Conservation (phyloP, 2,113 vertebrate genomes). For the Chionomys nivalis region DNA sequence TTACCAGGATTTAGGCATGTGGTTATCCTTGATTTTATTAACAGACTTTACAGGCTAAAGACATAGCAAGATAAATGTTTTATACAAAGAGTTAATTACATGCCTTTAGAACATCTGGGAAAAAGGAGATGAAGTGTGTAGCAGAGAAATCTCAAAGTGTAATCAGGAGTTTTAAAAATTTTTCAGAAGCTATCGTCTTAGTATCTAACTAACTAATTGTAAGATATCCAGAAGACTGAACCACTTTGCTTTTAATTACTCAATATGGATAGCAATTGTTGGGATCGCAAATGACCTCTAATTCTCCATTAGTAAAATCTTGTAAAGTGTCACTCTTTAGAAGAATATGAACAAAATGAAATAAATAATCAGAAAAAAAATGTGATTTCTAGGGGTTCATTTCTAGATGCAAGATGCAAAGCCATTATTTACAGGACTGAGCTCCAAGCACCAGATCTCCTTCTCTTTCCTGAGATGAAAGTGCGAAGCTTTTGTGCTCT, state of each 20-base stretch:
- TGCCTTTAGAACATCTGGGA: neutral
- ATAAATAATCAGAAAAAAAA: neutral
- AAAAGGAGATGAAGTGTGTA: neutral
- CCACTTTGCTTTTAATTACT: neutral
- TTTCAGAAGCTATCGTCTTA: neutral
- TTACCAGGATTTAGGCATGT: neutral
- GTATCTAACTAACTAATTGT: neutral
- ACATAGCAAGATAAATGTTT: neutral
- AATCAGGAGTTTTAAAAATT: neutral
- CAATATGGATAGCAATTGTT: neutral
- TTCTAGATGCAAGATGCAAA: neutral
- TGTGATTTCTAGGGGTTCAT: neutral
- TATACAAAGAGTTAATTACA: neutral
- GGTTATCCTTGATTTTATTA: constrained; percentile 33
- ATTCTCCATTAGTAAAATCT: neutral
- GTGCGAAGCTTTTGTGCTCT: too few species aligned
- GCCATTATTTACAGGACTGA: neutral
- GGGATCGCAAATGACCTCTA: neutral
- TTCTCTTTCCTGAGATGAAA: neutral
- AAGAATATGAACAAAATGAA: neutral
- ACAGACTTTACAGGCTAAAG: neutral
- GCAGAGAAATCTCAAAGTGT: neutral
- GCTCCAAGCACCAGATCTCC: too few species aligned
- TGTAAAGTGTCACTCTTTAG: neutral
- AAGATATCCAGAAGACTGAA: neutral